Evolutionary conservation across 1,140 invertebrate species (phyloP).

Genomic region (Odontomachus brunneus): DNA sequence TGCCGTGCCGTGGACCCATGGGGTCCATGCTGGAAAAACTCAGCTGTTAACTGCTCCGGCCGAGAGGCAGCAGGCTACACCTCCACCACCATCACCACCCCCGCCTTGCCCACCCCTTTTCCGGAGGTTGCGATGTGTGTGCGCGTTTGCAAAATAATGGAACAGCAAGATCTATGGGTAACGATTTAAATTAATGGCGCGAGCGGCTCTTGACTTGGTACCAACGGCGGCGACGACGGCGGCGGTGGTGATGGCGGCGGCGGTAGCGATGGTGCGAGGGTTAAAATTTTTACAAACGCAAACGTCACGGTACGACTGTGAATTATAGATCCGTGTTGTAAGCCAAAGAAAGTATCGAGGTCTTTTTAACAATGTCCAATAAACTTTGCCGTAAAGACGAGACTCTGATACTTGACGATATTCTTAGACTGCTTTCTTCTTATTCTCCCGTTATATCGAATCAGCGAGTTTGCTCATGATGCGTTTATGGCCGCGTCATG

Average conservation of each 20-base stretch:
- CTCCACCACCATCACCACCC: conserved; percentile 28
- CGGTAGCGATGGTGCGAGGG: too few species aligned
- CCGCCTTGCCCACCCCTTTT: conserved; percentile 31
- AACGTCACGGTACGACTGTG: background rate
- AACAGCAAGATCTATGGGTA: conserved; percentile 32
- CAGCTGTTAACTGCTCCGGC: conserved; percentile 81
- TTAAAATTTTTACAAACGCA: conserved; percentile 14
- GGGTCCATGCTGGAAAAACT: conserved; percentile 83
- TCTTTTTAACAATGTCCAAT: background rate
- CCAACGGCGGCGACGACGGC: background rate
- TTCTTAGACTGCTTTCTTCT: too few species aligned
- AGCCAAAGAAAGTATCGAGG: background rate
- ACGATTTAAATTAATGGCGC: conserved; percentile 57
- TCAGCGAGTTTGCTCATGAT: background rate
- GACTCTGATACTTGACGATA: background rate
- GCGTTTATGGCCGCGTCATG: too few species aligned
- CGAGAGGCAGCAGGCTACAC: conserved; percentile 59
- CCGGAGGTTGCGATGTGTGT: conserved; percentile 10
- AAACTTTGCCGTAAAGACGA: background rate
- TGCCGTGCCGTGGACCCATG: conserved; percentile 80
- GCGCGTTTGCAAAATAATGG: conserved; percentile 31
- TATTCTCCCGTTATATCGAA: background rate
- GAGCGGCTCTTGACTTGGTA: background rate
- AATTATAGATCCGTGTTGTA: background rate
- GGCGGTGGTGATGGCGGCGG: too few species aligned